Evolutionary conservation across 92 coral and sea anemone species (phyloP).

Genomic region (Galaxea fascicularis): DNA sequence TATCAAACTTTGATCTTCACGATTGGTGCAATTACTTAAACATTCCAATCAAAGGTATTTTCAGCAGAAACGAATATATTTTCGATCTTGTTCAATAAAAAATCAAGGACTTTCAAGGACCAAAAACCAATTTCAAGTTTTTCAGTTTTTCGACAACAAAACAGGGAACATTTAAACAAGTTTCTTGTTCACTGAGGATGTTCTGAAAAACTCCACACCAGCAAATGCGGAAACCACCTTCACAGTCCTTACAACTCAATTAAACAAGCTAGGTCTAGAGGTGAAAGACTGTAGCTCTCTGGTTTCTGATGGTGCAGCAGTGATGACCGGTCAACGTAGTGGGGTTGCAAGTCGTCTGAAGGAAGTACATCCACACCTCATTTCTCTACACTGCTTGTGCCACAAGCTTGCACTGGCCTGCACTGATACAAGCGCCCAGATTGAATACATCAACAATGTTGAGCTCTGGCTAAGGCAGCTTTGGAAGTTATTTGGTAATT

Average conservation of each 20-base stretch:
- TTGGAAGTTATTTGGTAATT: conserved; percentile 34
- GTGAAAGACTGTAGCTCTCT: conserved; percentile 35
- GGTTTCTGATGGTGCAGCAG: conserved; percentile 47
- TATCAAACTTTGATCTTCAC: no score
- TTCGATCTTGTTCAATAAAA: no score
- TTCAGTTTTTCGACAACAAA: neutral
- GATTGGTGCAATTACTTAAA: no score
- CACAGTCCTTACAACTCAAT: conserved; percentile 19
- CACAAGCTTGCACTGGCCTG: conserved; percentile 51
- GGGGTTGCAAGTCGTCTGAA: conserved; percentile 35
- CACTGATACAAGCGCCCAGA: conserved; percentile 17
- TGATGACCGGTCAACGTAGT: conserved; percentile 39
- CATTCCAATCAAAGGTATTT: no score
- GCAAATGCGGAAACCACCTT: conserved; percentile 3
- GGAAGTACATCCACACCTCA: conserved; percentile 33
- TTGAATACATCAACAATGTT: conserved; percentile 29
- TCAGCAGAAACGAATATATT: no score
- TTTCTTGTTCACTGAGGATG: neutral
- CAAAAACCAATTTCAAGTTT: no score
- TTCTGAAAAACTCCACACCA: neutral
- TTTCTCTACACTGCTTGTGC: conserved; percentile 43
- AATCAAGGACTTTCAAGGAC: no score
- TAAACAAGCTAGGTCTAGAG: conserved; percentile 46
- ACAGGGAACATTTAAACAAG: neutral
- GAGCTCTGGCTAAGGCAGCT: conserved; percentile 18